Conservation (phyloP, 2,888 invertebrate species). For the Limnephilus auricula region DNA sequence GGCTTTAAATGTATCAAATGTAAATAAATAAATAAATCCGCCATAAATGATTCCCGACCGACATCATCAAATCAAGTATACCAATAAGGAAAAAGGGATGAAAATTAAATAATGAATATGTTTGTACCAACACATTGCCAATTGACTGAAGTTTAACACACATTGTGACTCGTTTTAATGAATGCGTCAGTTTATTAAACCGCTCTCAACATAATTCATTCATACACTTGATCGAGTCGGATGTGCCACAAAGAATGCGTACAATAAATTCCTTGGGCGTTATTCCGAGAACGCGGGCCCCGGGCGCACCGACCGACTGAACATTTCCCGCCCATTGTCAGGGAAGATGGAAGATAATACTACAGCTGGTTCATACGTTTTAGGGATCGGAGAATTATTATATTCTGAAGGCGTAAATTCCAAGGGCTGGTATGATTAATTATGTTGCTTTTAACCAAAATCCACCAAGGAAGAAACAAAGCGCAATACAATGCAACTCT, state of each 20-base stretch:
- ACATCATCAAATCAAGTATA: no score
- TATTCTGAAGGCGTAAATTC: no score
- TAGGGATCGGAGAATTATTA: no score
- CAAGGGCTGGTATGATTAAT: no score
- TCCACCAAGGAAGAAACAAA: no score
- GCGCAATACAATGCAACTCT: no score
- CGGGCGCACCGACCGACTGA: neutral
- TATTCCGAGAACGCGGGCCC: neutral
- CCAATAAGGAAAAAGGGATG: no score
- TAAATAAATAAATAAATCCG: no score
- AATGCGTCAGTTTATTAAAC: conserved; percentile 2
- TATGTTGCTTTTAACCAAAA: no score
- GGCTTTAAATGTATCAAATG: no score
- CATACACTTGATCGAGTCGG: neutral
- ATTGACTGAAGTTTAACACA: neutral
- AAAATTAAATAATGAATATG: neutral
- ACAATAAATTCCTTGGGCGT: neutral
- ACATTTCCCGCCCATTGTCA: neutral
- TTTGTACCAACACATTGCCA: neutral
- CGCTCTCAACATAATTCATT: neutral
- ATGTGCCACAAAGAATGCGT: neutral
- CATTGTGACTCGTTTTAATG: neutral
- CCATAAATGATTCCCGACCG: neutral
- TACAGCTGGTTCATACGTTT: no score
- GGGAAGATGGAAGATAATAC: neutral